Base-by-base conservation (phyloP, 2,888 invertebrate genomes). In the Dicyrtoma fusca region DNA sequence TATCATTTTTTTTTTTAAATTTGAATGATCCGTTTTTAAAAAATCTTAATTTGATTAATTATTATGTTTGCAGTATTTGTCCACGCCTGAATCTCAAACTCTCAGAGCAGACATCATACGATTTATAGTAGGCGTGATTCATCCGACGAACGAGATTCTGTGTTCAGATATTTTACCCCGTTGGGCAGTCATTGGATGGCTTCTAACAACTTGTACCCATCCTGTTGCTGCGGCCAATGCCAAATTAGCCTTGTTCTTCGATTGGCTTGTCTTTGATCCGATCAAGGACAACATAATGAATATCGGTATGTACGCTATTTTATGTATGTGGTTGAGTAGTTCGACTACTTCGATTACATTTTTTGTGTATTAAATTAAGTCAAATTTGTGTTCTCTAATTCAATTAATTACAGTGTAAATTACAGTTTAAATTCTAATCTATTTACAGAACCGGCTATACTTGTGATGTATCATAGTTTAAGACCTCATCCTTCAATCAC, bases 211-310 rank as follows among this genome's bases (percentile, higher is more conserved):
- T 14, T 94, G 94, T 83, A 95, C 94, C 49, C 92, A 93, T 57
- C 91, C 89, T 82, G 92, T 94, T 45, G 93, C 94, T 59, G 92
- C 92, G 72, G 91, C 94, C 65, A 94, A 94, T 86, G 93, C 94
- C 59, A 96, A 95, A 85, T 85, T 95, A 72, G 93, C 95, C 17
- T 86, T 96, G 62, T 95, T 96, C 84, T 95, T 93, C 84, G 96
- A 96, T 84, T 96, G 95, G 95, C 85, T 95, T 55, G 92, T 94
- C 82, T 96, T 92, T 84, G 94, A 95, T 81, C 89, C 92, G 21
- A 92, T 92, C 80, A 92, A 91, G 83, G 95, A 95, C 84, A 95
- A 94, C 83, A 95, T 95, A 77, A 95, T 95, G 95, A 95, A 95
- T 84, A 95, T 95, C 81, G 87, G 87, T 87, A 81, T 51, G n/a